Conservation (phyloP, 2,797 vertebrate species). For the Borostomias antarcticus region DNA sequence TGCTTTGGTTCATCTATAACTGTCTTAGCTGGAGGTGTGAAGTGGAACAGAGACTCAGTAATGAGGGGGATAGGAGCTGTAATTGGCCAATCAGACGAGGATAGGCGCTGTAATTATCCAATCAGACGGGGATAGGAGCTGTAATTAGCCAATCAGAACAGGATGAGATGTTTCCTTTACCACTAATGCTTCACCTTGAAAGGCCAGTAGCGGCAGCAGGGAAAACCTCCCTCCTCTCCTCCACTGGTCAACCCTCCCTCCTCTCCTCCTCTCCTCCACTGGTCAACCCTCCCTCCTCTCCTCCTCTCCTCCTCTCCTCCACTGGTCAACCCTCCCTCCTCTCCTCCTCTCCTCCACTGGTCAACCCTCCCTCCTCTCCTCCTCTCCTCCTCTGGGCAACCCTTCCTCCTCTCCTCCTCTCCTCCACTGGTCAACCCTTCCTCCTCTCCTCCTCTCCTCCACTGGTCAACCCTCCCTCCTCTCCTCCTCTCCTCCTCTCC, state of each 20-base stretch:
- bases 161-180: slow-evolving; percentile 68
- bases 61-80: slow-evolving; percentile 68
- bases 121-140: slow-evolving; percentile 61
- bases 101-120: slow-evolving; percentile 73
- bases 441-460: no score
- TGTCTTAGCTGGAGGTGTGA: slow-evolving; percentile 58
- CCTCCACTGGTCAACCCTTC: no score
- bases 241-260: slow-evolving; percentile 63
- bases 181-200: slow-evolving; percentile 72
- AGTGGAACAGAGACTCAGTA: slow-evolving; percentile 71
- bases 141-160: slow-evolving; percentile 65
- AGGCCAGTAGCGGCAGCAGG: slow-evolving; percentile 59
- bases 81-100: slow-evolving; percentile 63
- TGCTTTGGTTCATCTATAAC: slow-evolving; percentile 29
- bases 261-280: slow-evolving; percentile 35
- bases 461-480: no score
- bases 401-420: no score
- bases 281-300: no score
- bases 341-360: no score
- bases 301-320: no score
- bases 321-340: no score
- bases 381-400: no score
- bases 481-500: no score
- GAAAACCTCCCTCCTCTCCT: slow-evolving; percentile 53
- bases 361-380: no score